Evolutionary conservation across 2,113 vertebrate genomes (phyloP).

Genomic region (Salvelinus alpinus): DNA sequence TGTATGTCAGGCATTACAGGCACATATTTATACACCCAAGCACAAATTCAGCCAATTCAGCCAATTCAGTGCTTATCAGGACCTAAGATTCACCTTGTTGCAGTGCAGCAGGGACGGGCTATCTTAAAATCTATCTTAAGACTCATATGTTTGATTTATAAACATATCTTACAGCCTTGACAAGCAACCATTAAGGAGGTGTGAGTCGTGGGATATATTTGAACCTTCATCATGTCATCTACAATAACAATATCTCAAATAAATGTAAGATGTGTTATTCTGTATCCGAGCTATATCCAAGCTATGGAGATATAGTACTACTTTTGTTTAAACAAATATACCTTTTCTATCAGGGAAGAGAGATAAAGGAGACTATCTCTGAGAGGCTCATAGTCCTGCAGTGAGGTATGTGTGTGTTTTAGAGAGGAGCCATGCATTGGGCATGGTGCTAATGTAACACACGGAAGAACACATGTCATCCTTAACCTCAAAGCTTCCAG

Average conservation of each 20-base stretch:
- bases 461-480: neutral
- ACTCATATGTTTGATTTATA: too few relatives aligned
- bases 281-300: neutral
- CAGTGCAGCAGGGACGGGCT: too few relatives aligned
- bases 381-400: neutral
- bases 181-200: neutral
- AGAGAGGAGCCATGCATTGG: neutral
- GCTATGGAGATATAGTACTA: conserved; percentile 7
- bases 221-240: conserved; percentile 4
- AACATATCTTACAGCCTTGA: too few relatives aligned
- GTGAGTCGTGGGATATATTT: neutral
- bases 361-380: conserved; percentile 6
- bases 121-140: too few relatives aligned
- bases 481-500: conserved; percentile 15
- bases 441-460: conserved; percentile 6
- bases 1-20: conserved; percentile 65
- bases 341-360: conserved; percentile 20
- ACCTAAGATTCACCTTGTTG: too few relatives aligned
- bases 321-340: conserved; percentile 10
- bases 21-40: too few relatives aligned
- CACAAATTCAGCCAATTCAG: too few relatives aligned
- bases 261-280: neutral
- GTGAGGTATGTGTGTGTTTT: neutral
- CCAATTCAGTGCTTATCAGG: too few relatives aligned
- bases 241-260: conserved; percentile 19